These are phyloP conservation scores for Peromyscus californicus DNA, from an alignment of 2,113 vertebrate species.

Conservation along the genomic window DNA sequence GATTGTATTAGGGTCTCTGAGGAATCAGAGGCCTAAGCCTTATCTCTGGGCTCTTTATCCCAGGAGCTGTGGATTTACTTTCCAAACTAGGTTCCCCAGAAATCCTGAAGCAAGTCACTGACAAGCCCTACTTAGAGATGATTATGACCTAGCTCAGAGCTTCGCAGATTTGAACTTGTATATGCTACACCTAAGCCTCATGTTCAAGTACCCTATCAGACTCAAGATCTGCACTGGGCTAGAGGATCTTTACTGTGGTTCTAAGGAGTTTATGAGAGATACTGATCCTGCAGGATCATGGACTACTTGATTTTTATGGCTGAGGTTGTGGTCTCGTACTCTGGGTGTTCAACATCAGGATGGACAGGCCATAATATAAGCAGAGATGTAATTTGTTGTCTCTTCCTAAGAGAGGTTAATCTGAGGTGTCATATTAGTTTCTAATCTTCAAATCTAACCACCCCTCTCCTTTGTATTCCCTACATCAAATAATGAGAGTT, in stretches of 20 bases:
- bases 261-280: fast-evolving
- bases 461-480: not conserved
- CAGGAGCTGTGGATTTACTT: not conserved
- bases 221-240: fast-evolving
- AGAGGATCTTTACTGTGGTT: fast-evolving
- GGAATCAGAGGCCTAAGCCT: not conserved
- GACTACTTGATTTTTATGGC: too few relatives aligned
- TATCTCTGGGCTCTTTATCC: not conserved
- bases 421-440: not conserved
- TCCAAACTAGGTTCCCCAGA: not conserved
- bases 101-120: not conserved
- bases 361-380: not conserved
- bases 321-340: not conserved
- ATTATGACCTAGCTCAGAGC: too few relatives aligned
- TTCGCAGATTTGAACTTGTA: not conserved
- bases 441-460: not conserved
- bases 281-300: fast-evolving
- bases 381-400: not conserved
- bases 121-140: not conserved
- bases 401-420: fast-evolving
- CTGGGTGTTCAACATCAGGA: fast-evolving
- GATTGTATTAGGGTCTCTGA: not conserved
- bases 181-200: fast-evolving
- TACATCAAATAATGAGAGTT: not conserved
- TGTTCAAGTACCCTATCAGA: fast-evolving